Base-by-base conservation (phyloP, 2,797 vertebrate species). In the Danio kyathit region DNA sequence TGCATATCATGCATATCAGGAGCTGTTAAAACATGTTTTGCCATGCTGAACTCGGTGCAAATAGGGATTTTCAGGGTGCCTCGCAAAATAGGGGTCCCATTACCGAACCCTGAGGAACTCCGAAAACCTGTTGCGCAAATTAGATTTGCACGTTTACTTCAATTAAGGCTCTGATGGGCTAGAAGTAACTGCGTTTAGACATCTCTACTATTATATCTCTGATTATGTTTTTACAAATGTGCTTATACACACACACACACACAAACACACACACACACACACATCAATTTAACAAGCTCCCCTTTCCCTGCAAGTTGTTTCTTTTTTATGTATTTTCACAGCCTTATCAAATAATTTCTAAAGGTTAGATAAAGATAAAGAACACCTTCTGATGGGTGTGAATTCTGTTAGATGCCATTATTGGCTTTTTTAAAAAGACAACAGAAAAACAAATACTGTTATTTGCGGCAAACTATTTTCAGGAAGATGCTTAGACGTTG, bases 91-190 rank as follows among this genome's bases (percentile, higher is more conserved):
- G 67, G 80, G 80, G 81, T 86, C 85, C 79, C 44, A 83, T 63
- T 66, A 70, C 38, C 49, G 75, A 85, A 76, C 83, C 81, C 83
- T 80, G 83, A 83, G 75, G 80, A 81, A 88, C 86, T 74, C 64
- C 81, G 82, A 72, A 87, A 85, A 69, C 89, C 83, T 86, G 86
- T 77, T 84, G 82, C 79, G 59, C 82, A 86, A 84, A 85, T 74
- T 38, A 72, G 44, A 80, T 63, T 49, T 86, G 77, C 87, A 82
- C 85, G 87, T 88, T 87, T 86, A 91, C 89, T 91, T 92, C 82
- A 83, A 85, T 91, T 88, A 93, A 93, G 92, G 93, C 93, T 93
- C 91, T 75, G 41, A 93, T 88, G 89, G 91, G 92, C 91, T 84
- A 89, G 88, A 93, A 90, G 90, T 90, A 92, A 91, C 73, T 90